Conservation (phyloP, 2,888 invertebrate species). For the Cordylochernes scorpioides region DNA sequence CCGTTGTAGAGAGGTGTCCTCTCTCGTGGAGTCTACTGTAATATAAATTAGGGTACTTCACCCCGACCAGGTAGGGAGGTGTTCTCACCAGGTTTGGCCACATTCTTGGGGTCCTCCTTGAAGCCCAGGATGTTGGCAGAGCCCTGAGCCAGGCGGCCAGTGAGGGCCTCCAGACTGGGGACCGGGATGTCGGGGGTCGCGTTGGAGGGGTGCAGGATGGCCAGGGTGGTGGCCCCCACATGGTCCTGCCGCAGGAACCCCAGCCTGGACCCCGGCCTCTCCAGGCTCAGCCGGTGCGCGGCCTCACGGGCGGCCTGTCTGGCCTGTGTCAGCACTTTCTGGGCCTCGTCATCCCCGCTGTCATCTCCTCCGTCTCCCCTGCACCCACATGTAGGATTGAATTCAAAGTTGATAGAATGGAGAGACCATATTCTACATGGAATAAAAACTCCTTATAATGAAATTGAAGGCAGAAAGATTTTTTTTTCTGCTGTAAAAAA, state of each 20-base stretch:
- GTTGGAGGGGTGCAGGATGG: slow-evolving; percentile 39
- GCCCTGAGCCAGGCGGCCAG: slow-evolving; percentile 56
- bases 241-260: slow-evolving; percentile 60
- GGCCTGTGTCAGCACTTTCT: slow-evolving; percentile 46
- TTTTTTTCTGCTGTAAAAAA: too few species aligned
- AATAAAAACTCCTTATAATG: too few species aligned
- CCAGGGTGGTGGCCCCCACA: slow-evolving; percentile 66
- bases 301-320: slow-evolving; percentile 41
- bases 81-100: slow-evolving; percentile 36
- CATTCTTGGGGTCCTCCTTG: slow-evolving; percentile 63
- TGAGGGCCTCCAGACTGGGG: slow-evolving; percentile 37
- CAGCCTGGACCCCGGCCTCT: slow-evolving; percentile 26
- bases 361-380: slow-evolving; percentile 17
- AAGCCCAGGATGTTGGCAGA: slow-evolving; percentile 47
- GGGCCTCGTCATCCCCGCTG: slow-evolving; percentile 22
- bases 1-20: too few species aligned
- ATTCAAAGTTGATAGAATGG: too few species aligned
- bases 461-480: too few species aligned
- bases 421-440: too few species aligned
- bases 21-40: too few species aligned
- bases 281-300: slow-evolving; percentile 32
- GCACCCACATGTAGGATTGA: too few species aligned
- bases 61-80: background rate
- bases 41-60: background rate
- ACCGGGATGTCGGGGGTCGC: slow-evolving; percentile 33